Evolutionary conservation across 2,113 vertebrate species (phyloP).

Genomic region (Ranitomeya imitator): DNA sequence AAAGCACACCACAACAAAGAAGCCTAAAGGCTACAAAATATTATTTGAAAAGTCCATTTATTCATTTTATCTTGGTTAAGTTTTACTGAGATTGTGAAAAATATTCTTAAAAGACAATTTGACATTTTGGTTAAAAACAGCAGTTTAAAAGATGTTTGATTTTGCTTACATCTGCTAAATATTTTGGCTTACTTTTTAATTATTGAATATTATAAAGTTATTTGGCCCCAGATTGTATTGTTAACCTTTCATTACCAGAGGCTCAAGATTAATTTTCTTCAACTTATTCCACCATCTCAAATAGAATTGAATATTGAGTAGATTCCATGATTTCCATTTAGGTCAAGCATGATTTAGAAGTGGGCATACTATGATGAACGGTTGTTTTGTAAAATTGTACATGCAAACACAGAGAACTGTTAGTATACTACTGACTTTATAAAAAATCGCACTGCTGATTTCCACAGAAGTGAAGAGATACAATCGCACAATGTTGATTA

Average conservation of each 20-base stretch:
- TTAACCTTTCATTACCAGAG: background rate
- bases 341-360: background rate
- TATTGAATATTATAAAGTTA: background rate
- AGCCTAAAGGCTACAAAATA: background rate
- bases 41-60: background rate
- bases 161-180: background rate
- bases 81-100: background rate
- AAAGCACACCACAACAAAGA: background rate
- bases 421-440: conserved; percentile 71
- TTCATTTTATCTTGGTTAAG: background rate
- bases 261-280: background rate
- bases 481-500: conserved; percentile 79
- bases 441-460: conserved; percentile 88
- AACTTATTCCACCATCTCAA: background rate
- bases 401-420: conserved; percentile 27
- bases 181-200: background rate
- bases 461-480: conserved; percentile 80
- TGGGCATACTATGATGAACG: background rate
- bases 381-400: background rate
- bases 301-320: background rate
- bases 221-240: background rate
- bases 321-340: background rate
- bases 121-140: background rate
- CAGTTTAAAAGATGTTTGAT: background rate
- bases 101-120: background rate